phyloP scores from a whole-genome alignment of 2,113 vertebrate species.

The Xyliphius kryptos region DNA sequence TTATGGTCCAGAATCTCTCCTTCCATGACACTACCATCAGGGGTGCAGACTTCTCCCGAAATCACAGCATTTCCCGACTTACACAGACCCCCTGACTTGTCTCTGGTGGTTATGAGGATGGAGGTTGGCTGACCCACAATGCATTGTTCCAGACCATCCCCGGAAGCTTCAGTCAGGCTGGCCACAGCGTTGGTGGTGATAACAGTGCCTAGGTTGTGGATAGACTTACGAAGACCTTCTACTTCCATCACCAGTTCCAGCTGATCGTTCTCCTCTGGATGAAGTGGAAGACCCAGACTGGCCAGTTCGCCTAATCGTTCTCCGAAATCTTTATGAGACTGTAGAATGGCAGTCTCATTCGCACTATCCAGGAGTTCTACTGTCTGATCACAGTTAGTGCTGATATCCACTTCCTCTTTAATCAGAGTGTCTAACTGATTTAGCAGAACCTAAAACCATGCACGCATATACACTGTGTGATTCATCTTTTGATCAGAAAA shows the following conservation, averaged over 20 bases:
- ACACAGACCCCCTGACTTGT: constrained; percentile 93
- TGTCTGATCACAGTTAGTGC: constrained; percentile 72
- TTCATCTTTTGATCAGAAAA: no score
- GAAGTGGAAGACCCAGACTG: constrained; percentile 70
- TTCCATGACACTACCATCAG: constrained; percentile 88
- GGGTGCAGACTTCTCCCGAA: constrained; percentile 89
- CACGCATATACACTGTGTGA: no score
- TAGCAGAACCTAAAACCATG: constrained; percentile 93
- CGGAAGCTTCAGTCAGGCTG: constrained; percentile 89
- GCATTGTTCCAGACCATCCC: constrained; percentile 85
- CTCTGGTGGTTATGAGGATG: constrained; percentile 89
- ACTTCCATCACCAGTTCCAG: constrained; percentile 91
- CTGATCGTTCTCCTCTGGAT: constrained; percentile 91
- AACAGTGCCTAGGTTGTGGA: constrained; percentile 93
- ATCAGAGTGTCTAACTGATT: constrained; percentile 81
- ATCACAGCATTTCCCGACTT: constrained; percentile 87
- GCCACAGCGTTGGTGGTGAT: constrained; percentile 93
- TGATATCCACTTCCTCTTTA: constrained; percentile 80
- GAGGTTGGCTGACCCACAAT: constrained; percentile 85
- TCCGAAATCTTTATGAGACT: constrained; percentile 78
- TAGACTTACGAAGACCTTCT: constrained; percentile 87
- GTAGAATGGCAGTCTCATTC: constrained; percentile 74
- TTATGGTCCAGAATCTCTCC: constrained; percentile 95
- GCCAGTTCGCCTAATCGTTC: constrained; percentile 77
- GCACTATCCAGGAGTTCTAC: constrained; percentile 80